Evolutionary conservation across 2,888 invertebrate species (phyloP), one percentile per base, ranked within the genome.

Genomic region (Synergus japonicus): DNA sequence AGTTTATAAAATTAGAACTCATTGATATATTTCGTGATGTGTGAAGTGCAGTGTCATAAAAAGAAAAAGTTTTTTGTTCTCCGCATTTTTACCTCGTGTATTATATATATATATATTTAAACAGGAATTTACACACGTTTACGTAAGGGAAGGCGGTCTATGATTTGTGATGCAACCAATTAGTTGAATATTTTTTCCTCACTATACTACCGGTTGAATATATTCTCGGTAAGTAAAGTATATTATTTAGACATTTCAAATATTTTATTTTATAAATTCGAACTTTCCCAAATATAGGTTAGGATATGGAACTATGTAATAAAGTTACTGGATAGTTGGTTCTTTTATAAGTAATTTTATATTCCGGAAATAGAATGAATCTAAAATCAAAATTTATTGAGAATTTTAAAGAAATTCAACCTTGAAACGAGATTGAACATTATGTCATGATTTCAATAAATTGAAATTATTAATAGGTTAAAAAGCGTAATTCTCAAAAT

Each of bases 131-230:
- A 15, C 69, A 2, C 18, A 37, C 29, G 49, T 73, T 73, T 73
- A 73, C 73, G 73, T 73, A 73, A 73, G 29, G n/a, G 29, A n/a
- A n/a, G 13, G 4, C 37, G 13, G 4, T 5, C 49, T 29, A 29
- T 49, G 37, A 54, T 73, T 73, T 73, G 54, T 73, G 54, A 73
- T 73, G 73, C 49, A 73, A 54, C 37, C 73, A 54, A n/a, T 54
- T 15, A 15, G 49, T 37, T 54, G 12, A 54, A 41, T 54, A n/a
- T 9, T 54, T 73, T 73, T 73, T 54, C 66, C 73, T 73, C n/a
- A n/a, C 37, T 18, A 67, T 29, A 29, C 44, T 67, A 67, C 44
- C 49, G n/a, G 37, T 54, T 49, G 37, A 54, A 54, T 54, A 73
- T 54, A 54, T 37, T 73, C 10, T 41, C n/a, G 1, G 54, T 73